Percentiles rank a stretch among this genome's conserved stretches.
Conservation (phyloP, 2,113 vertebrate genomes). For the Cheirogaleus medius region DNA sequence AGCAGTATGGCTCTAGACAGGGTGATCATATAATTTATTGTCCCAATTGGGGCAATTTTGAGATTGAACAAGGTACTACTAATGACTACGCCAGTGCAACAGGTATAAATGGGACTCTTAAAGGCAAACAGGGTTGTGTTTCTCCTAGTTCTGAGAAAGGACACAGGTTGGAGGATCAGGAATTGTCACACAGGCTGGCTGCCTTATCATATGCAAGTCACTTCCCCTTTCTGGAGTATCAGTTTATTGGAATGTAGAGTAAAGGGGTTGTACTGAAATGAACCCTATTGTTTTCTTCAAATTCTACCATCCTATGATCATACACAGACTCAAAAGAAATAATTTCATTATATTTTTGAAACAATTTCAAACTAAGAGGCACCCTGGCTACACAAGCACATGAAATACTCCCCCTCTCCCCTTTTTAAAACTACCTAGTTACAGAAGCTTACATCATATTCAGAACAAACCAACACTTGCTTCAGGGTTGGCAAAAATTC, state of each 20-base stretch:
- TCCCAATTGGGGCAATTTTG: neutral
- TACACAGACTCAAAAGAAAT: neutral
- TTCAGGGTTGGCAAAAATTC: neutral
- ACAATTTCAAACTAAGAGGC: neutral
- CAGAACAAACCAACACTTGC: neutral
- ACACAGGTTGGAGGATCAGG: neutral
- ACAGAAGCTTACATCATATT: neutral
- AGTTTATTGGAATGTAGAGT: neutral
- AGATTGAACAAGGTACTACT: neutral
- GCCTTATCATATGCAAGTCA: neutral
- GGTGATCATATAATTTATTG: neutral
- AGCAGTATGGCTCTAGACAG: neutral
- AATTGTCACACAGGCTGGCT: neutral
- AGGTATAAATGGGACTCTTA: neutral
- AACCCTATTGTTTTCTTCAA: neutral
- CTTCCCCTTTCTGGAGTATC: neutral
- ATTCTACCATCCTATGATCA: neutral
- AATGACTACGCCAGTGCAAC: neutral
- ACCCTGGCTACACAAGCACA: neutral
- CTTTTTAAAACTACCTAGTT: neutral
- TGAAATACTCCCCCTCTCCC: neutral
- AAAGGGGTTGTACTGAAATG: neutral
- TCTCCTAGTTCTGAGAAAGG: neutral
- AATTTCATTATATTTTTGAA: neutral
- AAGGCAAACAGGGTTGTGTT: neutral